Conservation (phyloP, 2,888 invertebrate species). For the Cabera pusaria region DNA sequence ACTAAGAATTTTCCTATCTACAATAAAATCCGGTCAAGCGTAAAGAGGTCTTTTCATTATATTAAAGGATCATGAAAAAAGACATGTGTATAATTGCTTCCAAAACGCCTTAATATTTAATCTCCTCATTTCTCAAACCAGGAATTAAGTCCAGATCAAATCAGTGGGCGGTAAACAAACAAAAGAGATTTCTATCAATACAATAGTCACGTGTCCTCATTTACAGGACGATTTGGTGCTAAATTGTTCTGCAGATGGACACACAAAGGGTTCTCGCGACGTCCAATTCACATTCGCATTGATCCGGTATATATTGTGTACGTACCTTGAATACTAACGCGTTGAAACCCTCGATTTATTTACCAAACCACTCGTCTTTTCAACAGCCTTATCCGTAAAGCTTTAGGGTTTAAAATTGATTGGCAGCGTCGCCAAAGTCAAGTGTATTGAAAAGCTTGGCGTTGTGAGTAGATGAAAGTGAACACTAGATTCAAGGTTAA, state of each 20-base stretch:
- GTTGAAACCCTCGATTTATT: conserved; percentile 16
- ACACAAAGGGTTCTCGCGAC: conserved; percentile 22
- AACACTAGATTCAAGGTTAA: conserved; percentile 22
- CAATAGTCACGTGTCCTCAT: conserved; percentile 21
- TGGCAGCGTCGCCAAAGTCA: not conserved
- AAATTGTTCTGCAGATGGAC: conserved; percentile 20
- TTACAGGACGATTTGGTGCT: conserved; percentile 26
- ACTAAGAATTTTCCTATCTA: no score
- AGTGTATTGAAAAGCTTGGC: conserved; percentile 1
- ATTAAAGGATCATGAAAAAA: no score
- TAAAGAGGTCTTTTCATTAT: no score
- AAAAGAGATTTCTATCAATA: conserved; percentile 6
- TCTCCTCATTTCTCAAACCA: no score
- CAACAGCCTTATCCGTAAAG: conserved; percentile 5
- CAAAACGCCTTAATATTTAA: no score
- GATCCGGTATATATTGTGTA: conserved; percentile 18
- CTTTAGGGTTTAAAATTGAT: conserved; percentile 1
- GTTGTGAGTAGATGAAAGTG: conserved; percentile 23
- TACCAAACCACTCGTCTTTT: conserved; percentile 1
- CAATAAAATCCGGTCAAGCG: no score
- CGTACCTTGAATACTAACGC: conserved; percentile 20
- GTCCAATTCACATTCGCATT: conserved; percentile 25
- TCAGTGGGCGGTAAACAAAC: not conserved
- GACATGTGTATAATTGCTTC: no score
- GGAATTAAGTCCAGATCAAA: no score